Evolutionary conservation across 1,140 invertebrate species (phyloP), one percentile per base, ranked within the genome.

Genomic region (Drosophila santomea): DNA sequence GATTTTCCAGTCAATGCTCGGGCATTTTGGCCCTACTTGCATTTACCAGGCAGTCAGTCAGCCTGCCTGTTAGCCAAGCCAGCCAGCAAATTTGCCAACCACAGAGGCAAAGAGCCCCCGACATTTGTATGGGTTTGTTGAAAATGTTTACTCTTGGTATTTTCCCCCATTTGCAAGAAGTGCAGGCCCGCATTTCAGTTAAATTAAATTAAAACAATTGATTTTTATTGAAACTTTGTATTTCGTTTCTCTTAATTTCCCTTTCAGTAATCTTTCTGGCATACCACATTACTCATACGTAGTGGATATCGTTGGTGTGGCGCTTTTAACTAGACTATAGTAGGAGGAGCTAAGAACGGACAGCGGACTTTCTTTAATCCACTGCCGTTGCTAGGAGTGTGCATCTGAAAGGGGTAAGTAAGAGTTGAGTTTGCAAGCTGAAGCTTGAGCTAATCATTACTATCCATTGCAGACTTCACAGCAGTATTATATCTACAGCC

Each of bases 171-270:
- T 64, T 62, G 12, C 17, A 20, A n/a, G 41, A 51, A 35, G 23
- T 32, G 47, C 6, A n/a, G 56, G 32, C 75, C 58, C 48, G 74
- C 64, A 77, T 76, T 54, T 52, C 51, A 77, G 80, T 89, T 89
- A 83, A 88, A 88, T 89, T 89, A 39, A 88, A 88, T 88, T 88
- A 88, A 89, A 88, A 88, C 83, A 83, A 88, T 83, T 83, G 83
- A 83, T 88, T 88, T 83, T 76, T 72, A 73, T 83, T 64, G 55
- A 25, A 66, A 51, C 75, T 78, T 67, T 60, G 11, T 48, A 35
- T 17, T 36, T 51, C 6, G 28, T 3, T 55, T 48, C 6, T 17
- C 14, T 36, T 57, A 32, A 32, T 57, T 54, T 15, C 39, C 10
- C 17, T 88, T 88, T 39, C 84, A 88, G 83, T 83, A 73, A 83